These are phyloP conservation scores for Planococcus citri DNA, from an alignment of 1,140 invertebrate species.

Conservation along the genomic window DNA sequence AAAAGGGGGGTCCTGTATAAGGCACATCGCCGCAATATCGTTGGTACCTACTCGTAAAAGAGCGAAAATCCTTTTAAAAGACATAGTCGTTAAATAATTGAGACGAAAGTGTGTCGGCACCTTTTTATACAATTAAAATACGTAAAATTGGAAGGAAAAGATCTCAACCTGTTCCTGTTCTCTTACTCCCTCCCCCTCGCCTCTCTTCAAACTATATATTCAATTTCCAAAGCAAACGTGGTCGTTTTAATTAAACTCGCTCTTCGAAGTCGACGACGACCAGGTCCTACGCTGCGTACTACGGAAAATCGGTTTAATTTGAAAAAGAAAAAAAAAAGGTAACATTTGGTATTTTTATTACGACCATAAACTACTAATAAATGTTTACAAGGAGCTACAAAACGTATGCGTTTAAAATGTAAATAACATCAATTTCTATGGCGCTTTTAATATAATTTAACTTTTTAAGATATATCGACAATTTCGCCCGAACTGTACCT, in stretches of 20 bases:
- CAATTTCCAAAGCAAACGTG: not conserved
- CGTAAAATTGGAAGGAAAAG: no score
- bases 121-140: no score
- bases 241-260: not conserved
- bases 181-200: no score
- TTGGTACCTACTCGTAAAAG: no score
- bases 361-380: conserved; percentile 15
- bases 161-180: no score
- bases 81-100: no score
- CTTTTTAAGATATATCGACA: conserved; percentile 14
- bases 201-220: not conserved
- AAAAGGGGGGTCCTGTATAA: no score
- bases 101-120: no score
- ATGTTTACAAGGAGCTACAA: conserved; percentile 12
- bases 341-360: conserved; percentile 14
- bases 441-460: conserved; percentile 20
- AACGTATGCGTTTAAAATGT: conserved; percentile 5
- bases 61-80: no score
- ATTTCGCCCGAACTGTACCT: not conserved
- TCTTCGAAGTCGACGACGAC: no score
- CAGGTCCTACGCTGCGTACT: not conserved
- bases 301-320: not conserved
- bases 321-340: not conserved
- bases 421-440: conserved; percentile 12
- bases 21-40: no score